Percentiles rank a stretch among this genome's conserved stretches.
Evolutionary conservation across 2,797 vertebrate genomes (phyloP).

Genomic region (Anguilla megastoma): DNA sequence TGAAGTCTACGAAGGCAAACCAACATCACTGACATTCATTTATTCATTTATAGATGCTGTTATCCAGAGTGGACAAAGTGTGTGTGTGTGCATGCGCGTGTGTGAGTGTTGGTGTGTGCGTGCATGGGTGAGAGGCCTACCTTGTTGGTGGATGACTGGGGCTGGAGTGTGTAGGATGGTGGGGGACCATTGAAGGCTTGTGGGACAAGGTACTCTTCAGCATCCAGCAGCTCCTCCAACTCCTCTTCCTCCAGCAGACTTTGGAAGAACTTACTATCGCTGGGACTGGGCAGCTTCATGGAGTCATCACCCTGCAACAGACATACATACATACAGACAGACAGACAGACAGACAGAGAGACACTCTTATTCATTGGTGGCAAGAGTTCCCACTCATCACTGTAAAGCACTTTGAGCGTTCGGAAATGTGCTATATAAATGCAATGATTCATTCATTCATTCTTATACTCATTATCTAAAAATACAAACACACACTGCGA

Average conservation of each 20-base stretch:
- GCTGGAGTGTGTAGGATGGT: constrained; percentile 87
- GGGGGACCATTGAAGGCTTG: constrained; percentile 90
- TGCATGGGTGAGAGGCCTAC: constrained; percentile 69
- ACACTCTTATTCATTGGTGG: too few relatives aligned
- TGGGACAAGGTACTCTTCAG: constrained; percentile 95
- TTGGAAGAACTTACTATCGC: constrained; percentile 97
- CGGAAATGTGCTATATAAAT: too few relatives aligned
- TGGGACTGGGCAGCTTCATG: constrained; percentile 96
- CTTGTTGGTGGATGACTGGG: constrained; percentile 90
- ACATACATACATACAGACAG: not conserved
- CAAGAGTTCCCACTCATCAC: too few relatives aligned
- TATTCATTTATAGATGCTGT: not conserved
- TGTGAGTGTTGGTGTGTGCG: not conserved
- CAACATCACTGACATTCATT: not conserved
- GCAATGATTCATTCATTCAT: too few relatives aligned
- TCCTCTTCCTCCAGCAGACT: constrained; percentile 95
- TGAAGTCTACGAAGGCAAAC: not conserved
- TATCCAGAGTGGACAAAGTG: not conserved
- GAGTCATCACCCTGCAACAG: constrained; percentile 86
- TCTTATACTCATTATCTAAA: too few relatives aligned
- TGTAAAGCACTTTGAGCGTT: too few relatives aligned
- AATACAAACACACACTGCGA: too few relatives aligned
- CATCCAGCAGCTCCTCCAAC: constrained; percentile 96
- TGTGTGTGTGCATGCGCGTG: not conserved
- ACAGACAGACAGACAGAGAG: too few relatives aligned